phyloP scores from a whole-genome alignment of 2,888 invertebrate species.

The Alcis repandata region DNA sequence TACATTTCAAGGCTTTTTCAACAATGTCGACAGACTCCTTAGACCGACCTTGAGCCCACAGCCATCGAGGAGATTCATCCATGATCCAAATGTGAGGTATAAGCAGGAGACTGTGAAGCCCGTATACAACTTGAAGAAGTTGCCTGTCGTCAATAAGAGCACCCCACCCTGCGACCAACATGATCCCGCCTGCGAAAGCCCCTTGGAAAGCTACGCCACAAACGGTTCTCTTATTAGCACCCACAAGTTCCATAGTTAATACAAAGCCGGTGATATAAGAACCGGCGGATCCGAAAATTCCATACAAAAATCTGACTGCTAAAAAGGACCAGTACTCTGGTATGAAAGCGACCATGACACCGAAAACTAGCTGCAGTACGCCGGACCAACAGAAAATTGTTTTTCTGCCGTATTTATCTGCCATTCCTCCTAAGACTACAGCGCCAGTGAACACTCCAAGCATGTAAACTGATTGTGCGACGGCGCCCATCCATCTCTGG shows the following conservation, averaged over 20 bases:
- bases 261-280: conserved; percentile 90
- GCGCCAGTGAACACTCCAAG: conserved; percentile 95
- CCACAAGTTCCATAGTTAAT: conserved; percentile 93
- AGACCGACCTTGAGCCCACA: conserved; percentile 93
- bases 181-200: conserved; percentile 92
- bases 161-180: conserved; percentile 94
- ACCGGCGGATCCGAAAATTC: conserved; percentile 94
- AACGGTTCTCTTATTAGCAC: conserved; percentile 91
- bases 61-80: conserved; percentile 96
- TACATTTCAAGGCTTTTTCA: conserved; percentile 91
- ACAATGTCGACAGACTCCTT: conserved; percentile 92
- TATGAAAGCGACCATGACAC: conserved; percentile 91
- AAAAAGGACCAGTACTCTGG: conserved; percentile 92
- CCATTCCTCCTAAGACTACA: conserved; percentile 92
- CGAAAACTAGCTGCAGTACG: conserved; percentile 90
- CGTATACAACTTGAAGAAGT: conserved; percentile 92
- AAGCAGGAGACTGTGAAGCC: conserved; percentile 90
- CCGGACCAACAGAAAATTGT: conserved; percentile 93
- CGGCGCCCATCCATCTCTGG: conserved; percentile 92
- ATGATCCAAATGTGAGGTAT: conserved; percentile 95
- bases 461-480: conserved; percentile 93
- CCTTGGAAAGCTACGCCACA: conserved; percentile 94
- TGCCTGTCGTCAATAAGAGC: conserved; percentile 90
- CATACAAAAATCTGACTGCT: conserved; percentile 89
- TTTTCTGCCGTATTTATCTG: conserved; percentile 94